Evolutionary conservation across 2,113 vertebrate genomes (phyloP).

Genomic region (Amphilophus citrinellus): DNA sequence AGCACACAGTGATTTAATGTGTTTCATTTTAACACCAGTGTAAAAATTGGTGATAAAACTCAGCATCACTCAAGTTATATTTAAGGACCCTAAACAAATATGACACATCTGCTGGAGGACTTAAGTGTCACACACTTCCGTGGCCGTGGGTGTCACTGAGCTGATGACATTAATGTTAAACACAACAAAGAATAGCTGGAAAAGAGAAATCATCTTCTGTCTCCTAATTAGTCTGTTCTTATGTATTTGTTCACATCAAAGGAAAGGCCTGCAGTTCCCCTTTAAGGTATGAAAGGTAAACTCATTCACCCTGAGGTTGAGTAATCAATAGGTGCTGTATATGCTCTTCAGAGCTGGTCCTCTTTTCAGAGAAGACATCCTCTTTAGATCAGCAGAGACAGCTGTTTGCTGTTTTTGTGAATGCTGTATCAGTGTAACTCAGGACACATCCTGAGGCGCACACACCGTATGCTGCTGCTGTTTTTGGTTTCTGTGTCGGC

Average conservation of each 20-base stretch:
- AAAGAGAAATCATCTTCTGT: constrained; percentile 12
- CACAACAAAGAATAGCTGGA: constrained; percentile 35
- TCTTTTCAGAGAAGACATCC: constrained; percentile 41
- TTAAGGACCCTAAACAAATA: not conserved
- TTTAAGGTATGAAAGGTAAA: constrained; percentile 59
- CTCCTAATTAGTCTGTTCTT: constrained; percentile 26
- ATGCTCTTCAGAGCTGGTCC: constrained; percentile 37
- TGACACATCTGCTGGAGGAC: not conserved
- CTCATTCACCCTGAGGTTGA: constrained; percentile 66
- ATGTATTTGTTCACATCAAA: constrained; percentile 3
- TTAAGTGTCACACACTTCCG: not conserved
- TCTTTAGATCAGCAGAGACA: constrained; percentile 42
- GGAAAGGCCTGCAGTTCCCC: constrained; percentile 10
- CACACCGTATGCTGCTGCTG: not conserved
- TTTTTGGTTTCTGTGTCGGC: not conserved
- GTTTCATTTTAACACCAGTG: not conserved
- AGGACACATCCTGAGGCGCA: not conserved
- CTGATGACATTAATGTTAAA: constrained; percentile 32
- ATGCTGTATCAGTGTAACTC: constrained; percentile 52
- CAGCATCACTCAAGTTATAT: not conserved
- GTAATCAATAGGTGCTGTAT: constrained; percentile 68
- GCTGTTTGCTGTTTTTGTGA: constrained; percentile 16
- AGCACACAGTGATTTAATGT: not conserved
- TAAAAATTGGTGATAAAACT: not conserved
- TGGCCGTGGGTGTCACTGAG: constrained; percentile 13